Base-by-base conservation (phyloP, 2,113 vertebrate genomes). In the Poeciliopsis retropinna region DNA sequence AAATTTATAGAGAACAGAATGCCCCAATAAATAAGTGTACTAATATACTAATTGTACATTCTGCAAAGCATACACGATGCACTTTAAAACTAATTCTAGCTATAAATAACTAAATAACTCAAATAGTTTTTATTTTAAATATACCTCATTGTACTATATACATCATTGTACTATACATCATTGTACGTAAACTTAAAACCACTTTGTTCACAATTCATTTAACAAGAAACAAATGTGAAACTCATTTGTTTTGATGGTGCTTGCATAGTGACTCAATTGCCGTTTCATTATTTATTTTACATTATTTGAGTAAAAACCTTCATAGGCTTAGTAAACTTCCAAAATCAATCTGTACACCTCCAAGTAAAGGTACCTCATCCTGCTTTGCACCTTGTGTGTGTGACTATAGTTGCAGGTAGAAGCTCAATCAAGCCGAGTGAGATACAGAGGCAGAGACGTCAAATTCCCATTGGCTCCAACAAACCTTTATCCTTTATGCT, bases 401-500 rank as follows among this genome's bases (percentile, higher is more conserved):
- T 60, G 69, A 65, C 66, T 73, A 51, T 37, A 68, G 63, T 75
- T 78, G 70, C 29, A 88, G 75, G 78, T 87, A 84, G 76, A 76
- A 82, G 70, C 85, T 86, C 68, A 77, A 82, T 84, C 76, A 64
- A 39, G 69, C 69, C 72, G 78, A 73, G 64, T 70, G 51, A 84
- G 81, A 83, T 41, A 39, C 57, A 75, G 47, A 86, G 64, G 76
- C 30, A 63, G 32, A 64, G 60, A 81, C 47, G 27, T 28, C 51
- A 64, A 70, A 83, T 79, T 72, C 88, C 88, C 32, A 29, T 78
- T 22, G 84, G 87, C 90, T 84, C 77, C 65, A 77, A 65, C 82
- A 86, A 88, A 89, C 90, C 87, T 89, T 87, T 88, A 86, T 90
- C 71, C 81, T 83, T 74, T 64, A 66, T 72, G 67, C 76, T 78